Conservation (phyloP, 2,113 vertebrate species). For the Peucedramus taeniatus region DNA sequence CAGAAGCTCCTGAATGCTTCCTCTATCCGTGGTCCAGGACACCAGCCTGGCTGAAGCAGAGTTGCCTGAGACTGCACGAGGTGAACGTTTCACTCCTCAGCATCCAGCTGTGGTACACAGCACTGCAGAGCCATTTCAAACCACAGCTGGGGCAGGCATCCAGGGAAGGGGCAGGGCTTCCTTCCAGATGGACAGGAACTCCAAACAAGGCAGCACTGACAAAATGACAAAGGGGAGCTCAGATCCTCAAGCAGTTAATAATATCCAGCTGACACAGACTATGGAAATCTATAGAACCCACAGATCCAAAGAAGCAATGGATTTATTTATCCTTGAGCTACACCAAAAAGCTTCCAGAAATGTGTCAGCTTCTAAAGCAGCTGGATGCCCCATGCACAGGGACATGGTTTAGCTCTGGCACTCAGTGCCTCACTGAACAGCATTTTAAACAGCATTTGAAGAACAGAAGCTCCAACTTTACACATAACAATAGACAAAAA, state of each 20-base stretch:
- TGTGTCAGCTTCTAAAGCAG: neutral
- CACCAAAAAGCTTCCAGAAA: conserved; percentile 45
- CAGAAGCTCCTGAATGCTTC: neutral
- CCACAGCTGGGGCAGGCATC: neutral
- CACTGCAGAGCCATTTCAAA: neutral
- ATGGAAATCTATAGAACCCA: neutral
- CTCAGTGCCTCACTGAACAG: neutral
- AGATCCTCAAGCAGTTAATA: neutral
- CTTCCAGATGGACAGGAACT: neutral
- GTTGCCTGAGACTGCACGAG: neutral
- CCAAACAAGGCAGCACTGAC: neutral
- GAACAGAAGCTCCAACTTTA: neutral
- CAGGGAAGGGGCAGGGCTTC: neutral
- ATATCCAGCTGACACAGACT: neutral
- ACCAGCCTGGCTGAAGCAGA: neutral
- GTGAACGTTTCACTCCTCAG: rapidly evolving
- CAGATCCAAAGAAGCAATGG: neutral
- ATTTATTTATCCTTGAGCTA: conserved; percentile 44
- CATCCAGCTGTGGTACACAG: neutral
- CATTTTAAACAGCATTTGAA: conserved; percentile 12
- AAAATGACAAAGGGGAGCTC: neutral
- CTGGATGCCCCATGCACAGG: neutral
- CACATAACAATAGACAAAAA: neutral
- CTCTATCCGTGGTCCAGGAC: rapidly evolving
- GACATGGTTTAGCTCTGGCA: rapidly evolving